These are phyloP conservation scores for Drosophila nr. perissopoda DNA, from an alignment of 2,888 invertebrate genomes.

Conservation along the genomic window DNA sequence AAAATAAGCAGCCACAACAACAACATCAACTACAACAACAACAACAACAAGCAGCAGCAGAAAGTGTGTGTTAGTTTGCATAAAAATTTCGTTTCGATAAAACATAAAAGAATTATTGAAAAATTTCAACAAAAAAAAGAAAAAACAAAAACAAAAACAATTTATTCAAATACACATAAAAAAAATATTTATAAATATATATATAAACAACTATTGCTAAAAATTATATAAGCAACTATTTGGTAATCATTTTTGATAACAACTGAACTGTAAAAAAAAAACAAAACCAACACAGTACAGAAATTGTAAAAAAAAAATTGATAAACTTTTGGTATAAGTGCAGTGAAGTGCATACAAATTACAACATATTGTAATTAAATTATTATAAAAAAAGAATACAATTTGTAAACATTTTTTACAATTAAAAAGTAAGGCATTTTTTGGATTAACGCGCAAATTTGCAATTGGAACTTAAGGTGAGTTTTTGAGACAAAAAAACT, in stretches of 20 bases:
- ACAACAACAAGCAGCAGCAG: slow-evolving; percentile 61
- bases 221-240: slow-evolving; percentile 62
- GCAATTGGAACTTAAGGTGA: slow-evolving; percentile 75
- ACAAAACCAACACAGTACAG: slow-evolving; percentile 1
- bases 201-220: slow-evolving; percentile 43
- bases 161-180: slow-evolving; percentile 43
- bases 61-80: slow-evolving; percentile 83
- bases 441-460: slow-evolving; percentile 74
- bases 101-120: slow-evolving; percentile 56
- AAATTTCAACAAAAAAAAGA: slow-evolving; percentile 48
- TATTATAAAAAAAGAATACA: slow-evolving; percentile 16
- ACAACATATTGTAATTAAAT: slow-evolving; percentile 25
- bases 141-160: slow-evolving; percentile 39
- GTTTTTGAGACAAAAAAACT: neutral
- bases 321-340: slow-evolving; percentile 48
- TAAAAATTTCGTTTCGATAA: slow-evolving; percentile 85
- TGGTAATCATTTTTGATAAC: slow-evolving; percentile 73
- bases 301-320: slow-evolving; percentile 32
- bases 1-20: slow-evolving; percentile 41
- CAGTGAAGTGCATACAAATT: slow-evolving; percentile 44
- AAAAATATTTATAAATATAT: slow-evolving; percentile 41
- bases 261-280: slow-evolving; percentile 42
- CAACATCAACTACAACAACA: slow-evolving; percentile 51
- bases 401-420: slow-evolving; percentile 69
- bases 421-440: slow-evolving; percentile 37